Conservation (phyloP, 2,797 vertebrate species). For the Fratercula arctica region DNA sequence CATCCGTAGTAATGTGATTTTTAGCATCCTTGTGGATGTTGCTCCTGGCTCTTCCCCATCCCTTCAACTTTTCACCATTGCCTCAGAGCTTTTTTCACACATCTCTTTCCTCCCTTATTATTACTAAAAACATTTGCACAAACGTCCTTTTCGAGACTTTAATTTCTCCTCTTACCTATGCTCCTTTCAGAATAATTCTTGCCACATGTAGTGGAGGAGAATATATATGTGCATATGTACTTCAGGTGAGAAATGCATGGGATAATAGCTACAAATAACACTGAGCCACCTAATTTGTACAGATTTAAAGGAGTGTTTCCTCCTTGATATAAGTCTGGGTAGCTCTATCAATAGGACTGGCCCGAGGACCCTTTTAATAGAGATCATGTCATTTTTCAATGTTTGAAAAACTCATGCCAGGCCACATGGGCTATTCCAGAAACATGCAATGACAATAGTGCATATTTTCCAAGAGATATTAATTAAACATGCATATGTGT, state of each 20-base stretch:
- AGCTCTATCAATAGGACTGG: not conserved
- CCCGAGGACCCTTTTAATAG: not conserved
- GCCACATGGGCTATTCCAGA: not conserved
- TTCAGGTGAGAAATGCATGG: not conserved
- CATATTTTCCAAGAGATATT: not conserved
- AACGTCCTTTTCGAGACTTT: not conserved
- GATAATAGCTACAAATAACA: not conserved
- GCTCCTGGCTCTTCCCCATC: not conserved
- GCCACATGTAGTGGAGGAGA: not conserved
- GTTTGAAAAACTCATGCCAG: not conserved
- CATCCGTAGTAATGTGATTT: not conserved
- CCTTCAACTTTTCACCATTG: not conserved
- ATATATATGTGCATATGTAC: accelerated
- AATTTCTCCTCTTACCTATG: not conserved
- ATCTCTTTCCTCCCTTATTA: not conserved
- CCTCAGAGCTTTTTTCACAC: not conserved
- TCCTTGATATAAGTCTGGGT: not conserved
- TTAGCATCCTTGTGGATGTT: not conserved
- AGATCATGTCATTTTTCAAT: not conserved
- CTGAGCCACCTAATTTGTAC: not conserved
- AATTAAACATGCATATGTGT: not conserved
- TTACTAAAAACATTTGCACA: not conserved
- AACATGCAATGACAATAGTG: not conserved
- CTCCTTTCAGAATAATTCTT: not conserved
- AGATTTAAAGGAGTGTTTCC: not conserved